These are phyloP conservation scores for Telmatherina bonti DNA, from an alignment of 2,797 vertebrate species.

Conservation along the genomic window DNA sequence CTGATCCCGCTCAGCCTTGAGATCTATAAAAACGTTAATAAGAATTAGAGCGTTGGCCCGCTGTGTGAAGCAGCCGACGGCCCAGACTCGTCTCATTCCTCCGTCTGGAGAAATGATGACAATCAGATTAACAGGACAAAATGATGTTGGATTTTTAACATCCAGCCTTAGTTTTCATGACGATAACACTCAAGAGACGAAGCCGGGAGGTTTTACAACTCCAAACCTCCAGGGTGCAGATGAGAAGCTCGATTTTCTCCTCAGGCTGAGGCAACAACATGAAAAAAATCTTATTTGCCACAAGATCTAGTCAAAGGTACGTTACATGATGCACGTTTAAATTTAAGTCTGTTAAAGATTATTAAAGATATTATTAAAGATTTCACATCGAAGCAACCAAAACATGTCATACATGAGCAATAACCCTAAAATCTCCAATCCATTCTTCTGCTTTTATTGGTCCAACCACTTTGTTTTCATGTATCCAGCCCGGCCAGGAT, in stretches of 20 bases:
- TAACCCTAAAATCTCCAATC: not conserved
- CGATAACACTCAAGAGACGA: not conserved
- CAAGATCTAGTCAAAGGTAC: not conserved
- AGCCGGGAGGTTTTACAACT: not conserved
- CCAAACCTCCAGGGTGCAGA: not conserved
- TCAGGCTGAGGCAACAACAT: not conserved
- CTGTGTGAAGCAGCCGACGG: constrained; percentile 40
- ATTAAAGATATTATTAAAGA: not conserved
- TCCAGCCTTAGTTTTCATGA: no score
- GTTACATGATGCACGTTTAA: not conserved
- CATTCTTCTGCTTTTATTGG: not conserved
- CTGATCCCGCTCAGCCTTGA: constrained; percentile 49
- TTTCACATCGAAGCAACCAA: not conserved
- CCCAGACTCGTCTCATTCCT: constrained; percentile 1
- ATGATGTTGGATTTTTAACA: not conserved
- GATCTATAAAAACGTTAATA: constrained; percentile 71
- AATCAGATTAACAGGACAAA: not conserved
- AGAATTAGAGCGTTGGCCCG: constrained; percentile 67
- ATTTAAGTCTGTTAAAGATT: no score
- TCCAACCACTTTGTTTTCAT: not conserved
- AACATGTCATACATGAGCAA: not conserved
- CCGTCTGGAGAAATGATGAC: not conserved
- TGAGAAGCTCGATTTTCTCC: not conserved
- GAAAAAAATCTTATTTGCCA: not conserved
- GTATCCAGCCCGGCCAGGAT: no score